These are phyloP conservation scores for Synergus japonicus DNA, from an alignment of 2,888 invertebrate species.

Conservation along the genomic window DNA sequence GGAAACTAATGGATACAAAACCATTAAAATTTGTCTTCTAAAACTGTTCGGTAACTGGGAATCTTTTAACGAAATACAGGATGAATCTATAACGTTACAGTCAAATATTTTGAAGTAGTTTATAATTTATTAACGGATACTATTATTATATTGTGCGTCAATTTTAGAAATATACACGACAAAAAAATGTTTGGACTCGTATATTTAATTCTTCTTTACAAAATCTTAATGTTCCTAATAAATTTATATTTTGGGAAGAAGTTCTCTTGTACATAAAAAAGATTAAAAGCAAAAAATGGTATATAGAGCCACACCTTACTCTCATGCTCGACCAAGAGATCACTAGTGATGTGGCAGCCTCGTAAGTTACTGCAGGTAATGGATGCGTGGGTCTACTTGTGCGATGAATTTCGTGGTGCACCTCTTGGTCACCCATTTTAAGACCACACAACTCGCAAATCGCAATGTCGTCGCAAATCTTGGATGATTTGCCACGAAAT, in stretches of 20 bases:
- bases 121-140: too few relatives aligned
- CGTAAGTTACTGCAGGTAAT: slow-evolving; percentile 52
- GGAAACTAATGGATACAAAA: neutral
- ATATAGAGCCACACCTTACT: slow-evolving; percentile 46
- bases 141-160: too few relatives aligned
- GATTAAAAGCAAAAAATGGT: too few relatives aligned
- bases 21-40: slow-evolving; percentile 9
- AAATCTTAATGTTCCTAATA: too few relatives aligned
- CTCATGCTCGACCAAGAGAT: slow-evolving; percentile 44
- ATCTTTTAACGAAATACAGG: too few relatives aligned
- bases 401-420: slow-evolving; percentile 67
- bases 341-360: slow-evolving; percentile 31
- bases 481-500: slow-evolving; percentile 63
- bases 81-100: too few relatives aligned
- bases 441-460: slow-evolving; percentile 67
- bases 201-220: too few relatives aligned
- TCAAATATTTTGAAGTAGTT: neutral
- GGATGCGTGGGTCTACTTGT: slow-evolving; percentile 66
- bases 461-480: slow-evolving; percentile 55
- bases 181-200: too few relatives aligned
- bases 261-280: too few relatives aligned
- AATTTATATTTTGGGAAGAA: too few relatives aligned
- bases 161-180: too few relatives aligned
- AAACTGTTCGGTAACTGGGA: neutral
- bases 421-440: slow-evolving; percentile 51